Evolutionary conservation across 2,888 invertebrate genomes (phyloP).

Genomic region (Griposia aprilina): DNA sequence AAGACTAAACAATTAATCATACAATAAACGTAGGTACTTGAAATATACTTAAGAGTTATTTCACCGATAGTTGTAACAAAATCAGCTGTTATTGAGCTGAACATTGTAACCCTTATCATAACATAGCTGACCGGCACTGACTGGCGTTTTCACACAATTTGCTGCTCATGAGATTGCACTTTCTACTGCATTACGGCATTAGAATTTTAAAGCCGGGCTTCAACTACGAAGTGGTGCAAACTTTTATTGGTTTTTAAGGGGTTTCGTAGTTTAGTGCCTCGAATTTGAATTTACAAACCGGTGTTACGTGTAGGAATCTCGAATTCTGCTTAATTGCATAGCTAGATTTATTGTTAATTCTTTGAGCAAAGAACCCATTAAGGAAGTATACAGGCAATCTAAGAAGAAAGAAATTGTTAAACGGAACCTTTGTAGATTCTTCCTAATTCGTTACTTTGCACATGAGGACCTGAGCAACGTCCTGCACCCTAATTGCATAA

Average conservation of each 20-base stretch:
- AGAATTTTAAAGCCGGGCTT: slow-evolving; percentile 50
- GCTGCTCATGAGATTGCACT: slow-evolving; percentile 58
- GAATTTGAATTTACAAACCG: neutral
- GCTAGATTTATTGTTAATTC: neutral
- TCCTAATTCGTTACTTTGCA: neutral
- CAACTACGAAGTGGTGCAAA: slow-evolving; percentile 26
- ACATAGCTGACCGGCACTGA: slow-evolving; percentile 54
- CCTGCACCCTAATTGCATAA: too few relatives aligned
- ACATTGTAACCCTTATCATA: slow-evolving; percentile 49
- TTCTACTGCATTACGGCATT: slow-evolving; percentile 56
- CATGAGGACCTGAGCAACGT: neutral
- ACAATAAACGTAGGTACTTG: neutral
- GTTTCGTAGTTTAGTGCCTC: neutral
- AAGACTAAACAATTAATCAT: too few relatives aligned
- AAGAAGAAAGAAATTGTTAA: neutral
- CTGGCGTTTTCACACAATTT: slow-evolving; percentile 59
- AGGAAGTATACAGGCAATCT: neutral
- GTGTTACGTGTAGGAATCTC: neutral
- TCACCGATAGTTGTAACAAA: slow-evolving; percentile 23
- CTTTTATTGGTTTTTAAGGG: slow-evolving; percentile 11
- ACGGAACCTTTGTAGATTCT: neutral
- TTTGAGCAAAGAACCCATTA: neutral
- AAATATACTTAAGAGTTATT: slow-evolving; percentile 27
- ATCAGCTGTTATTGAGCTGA: slow-evolving; percentile 38
- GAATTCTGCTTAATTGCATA: neutral